phyloP scores from a whole-genome alignment of 2,113 vertebrate species.

The Chauna torquata region DNA sequence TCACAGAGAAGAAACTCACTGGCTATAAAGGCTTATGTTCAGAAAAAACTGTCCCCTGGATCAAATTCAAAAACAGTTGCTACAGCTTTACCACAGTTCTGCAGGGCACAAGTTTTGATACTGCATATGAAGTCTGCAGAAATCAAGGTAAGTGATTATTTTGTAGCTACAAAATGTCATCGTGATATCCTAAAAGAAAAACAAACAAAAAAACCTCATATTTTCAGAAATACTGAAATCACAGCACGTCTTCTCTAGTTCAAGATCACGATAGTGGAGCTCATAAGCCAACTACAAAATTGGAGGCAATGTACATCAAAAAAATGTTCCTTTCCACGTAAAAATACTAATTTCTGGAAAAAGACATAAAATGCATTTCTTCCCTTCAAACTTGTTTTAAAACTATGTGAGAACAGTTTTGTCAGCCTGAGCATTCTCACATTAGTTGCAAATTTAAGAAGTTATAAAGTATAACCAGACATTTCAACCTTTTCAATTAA shows the following conservation, averaged over 20 bases:
- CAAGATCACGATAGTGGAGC: neutral
- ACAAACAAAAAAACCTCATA: neutral
- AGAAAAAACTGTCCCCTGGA: slow-evolving; percentile 81
- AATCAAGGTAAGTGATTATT: slow-evolving; percentile 81
- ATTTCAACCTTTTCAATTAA: neutral
- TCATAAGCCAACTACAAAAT: neutral
- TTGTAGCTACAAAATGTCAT: slow-evolving; percentile 7
- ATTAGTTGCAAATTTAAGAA: neutral
- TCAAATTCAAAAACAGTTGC: slow-evolving; percentile 89
- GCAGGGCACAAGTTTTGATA: slow-evolving; percentile 80
- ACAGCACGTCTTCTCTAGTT: neutral
- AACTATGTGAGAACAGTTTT: neutral
- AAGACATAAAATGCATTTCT: neutral
- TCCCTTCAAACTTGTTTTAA: neutral
- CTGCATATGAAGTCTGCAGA: slow-evolving; percentile 87
- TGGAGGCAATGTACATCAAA: neutral
- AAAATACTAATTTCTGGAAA: neutral
- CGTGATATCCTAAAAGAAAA: neutral
- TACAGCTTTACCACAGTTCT: slow-evolving; percentile 90
- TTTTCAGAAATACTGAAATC: neutral
- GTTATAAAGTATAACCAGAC: neutral
- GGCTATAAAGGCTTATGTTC: slow-evolving; percentile 79
- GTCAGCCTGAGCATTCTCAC: neutral
- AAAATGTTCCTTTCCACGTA: neutral
- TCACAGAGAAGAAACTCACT: slow-evolving; percentile 77